Base-by-base conservation (phyloP, 2,888 invertebrate genomes). In the Proisotoma minuta region DNA sequence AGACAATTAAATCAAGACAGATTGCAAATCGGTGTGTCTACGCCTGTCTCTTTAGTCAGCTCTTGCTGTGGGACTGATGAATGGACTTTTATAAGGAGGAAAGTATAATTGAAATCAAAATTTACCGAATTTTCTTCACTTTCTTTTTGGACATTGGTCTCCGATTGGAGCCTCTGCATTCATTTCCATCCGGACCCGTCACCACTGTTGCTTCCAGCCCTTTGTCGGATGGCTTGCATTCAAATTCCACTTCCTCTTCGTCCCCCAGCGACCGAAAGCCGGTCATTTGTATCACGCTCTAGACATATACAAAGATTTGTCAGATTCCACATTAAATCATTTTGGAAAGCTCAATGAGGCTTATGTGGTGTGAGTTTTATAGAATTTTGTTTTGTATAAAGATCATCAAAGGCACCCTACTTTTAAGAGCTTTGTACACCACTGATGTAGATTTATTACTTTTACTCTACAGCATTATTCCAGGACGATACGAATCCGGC, bases 211-310 rank as follows among this genome's bases (percentile, higher is more conserved):
- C 93, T 78, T 94, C 93, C 68, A 89, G 78, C 0, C 93, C 94
- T 75, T 91, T 89, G 71, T 87, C 89, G 0, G 91, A 91, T 70
- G 85, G 83, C 77, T 88, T 86, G 77, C 87, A 88, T 77, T 90
- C 88, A 76, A 92, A 93, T 78, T 93, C 91, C 27, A 93, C 89
- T 73, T 87, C 86, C 77, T 94, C 93, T 54, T 89, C 89, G 74
- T 93, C 92, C 1, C 88, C 92, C 71, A 94, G 79, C 58, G 91
- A 91, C 66, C 90, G 84, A 78, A 94, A 94, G 3, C 94, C 93
- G 50, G 83, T 82, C 90, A 93, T 94, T 80, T 91, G 87, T 74
- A 94, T 91, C 63, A 90, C 91, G 75, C 91, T 91, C 93, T 94
- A 83, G 27, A 79, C 12, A 48, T 48, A 57, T 53, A 23, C 27